Base-by-base conservation (phyloP, 2,113 vertebrate species). In the Excalfactoria chinensis region DNA sequence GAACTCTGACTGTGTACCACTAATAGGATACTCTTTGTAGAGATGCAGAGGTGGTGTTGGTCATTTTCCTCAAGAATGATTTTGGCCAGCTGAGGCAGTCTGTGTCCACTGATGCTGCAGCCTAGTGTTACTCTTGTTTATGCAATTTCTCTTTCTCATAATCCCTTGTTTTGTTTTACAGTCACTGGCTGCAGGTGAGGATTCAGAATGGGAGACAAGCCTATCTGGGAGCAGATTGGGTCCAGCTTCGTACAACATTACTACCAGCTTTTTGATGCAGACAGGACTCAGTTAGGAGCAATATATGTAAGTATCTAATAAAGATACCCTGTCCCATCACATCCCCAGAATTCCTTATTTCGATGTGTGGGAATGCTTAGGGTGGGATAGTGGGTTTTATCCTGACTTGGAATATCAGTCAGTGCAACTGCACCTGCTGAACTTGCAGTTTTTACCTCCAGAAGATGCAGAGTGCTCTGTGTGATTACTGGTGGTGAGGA, bases 191-290 rank as follows among this genome's bases (percentile, higher is more conserved):
- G 97, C 96, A 96, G 97, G 97, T 98, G 97, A 98, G 95, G 60
- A 95, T 97, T 98, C 98, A 99, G 98, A 97, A 99, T 99, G 99
- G 98, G 98, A 98, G 99, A 99, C 98, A 99, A 99, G 97, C 99
- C 99, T 97, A 98, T 99, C 97, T 99, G 99, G 99, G 99, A 99
- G 97, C 99, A 99, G 97, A 99, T 99, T 98, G 99, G 99, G 98
- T 98, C 98, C 97, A 99, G 99, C 98, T 99, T 99, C 84, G 98
- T 99, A 96, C 98, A 99, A 93, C 99, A 99, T 98, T 99, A 99
- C 96, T 99, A 99, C 95, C 98, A 99, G 77, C 96, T 99, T 97
- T 99, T 99, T 98, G 99, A 99, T 98, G 98, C 97, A 63, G 98
- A 99, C 97, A 98, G 99, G 98, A 98, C 98, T 93, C 98, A 98